Evolutionary conservation across 30 jellyfish, hydroid and myxozoan genomes (phyloP).

Genomic region (Phacellophora camtschatica): DNA sequence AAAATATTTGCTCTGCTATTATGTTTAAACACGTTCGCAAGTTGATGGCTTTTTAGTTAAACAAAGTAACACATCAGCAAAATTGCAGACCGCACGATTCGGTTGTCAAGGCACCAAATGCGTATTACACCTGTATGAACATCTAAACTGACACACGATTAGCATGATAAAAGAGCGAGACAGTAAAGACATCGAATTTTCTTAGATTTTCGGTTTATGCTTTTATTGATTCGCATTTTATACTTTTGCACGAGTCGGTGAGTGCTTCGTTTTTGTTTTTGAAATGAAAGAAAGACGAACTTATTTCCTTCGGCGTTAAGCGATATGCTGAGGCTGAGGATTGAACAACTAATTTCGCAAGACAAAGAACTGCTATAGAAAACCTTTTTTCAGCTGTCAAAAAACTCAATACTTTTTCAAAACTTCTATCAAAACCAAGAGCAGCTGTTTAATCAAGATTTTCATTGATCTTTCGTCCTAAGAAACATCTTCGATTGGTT

Average conservation of each 20-base stretch:
- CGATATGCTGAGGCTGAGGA: conserved; percentile 24
- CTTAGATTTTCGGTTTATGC: no score
- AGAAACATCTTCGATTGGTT: conserved; percentile 1
- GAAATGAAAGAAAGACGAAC: conserved; percentile 25
- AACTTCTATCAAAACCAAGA: conserved; percentile 43
- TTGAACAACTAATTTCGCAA: conserved; percentile 47
- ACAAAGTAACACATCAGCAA: conserved; percentile 3
- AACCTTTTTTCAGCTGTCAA: conserved; percentile 59
- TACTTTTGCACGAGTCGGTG: background rate
- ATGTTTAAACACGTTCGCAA: no score
- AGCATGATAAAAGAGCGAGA: conserved; percentile 16
- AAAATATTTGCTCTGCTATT: no score
- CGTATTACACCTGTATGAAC: conserved; percentile 36
- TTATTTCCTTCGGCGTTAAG: no score
- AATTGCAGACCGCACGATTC: conserved; percentile 5
- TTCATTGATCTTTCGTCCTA: conserved; percentile 34
- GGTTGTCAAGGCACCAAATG: conserved; percentile 39
- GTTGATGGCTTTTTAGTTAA: no score
- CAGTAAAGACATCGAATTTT: no score
- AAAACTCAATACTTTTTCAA: conserved; percentile 55
- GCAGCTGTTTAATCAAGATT: conserved; percentile 65
- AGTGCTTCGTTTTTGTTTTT: background rate
- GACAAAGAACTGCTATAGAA: conserved; percentile 41
- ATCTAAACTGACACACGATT: background rate
- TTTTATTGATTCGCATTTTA: no score